Conservation (phyloP, 2,888 invertebrate species). For the Epsilonema sp. region DNA sequence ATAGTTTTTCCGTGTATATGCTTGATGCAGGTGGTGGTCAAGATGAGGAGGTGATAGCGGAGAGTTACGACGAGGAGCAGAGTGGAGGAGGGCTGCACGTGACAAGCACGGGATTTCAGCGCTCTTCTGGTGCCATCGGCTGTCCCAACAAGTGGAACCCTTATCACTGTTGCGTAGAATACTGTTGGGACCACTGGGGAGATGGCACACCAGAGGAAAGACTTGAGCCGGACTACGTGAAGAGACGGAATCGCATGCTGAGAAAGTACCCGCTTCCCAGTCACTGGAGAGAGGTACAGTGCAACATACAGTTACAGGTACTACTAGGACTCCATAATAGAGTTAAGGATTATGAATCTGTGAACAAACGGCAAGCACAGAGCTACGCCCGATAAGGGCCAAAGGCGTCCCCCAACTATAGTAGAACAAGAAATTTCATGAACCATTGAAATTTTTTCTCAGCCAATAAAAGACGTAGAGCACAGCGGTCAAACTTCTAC, state of each 20-base stretch:
- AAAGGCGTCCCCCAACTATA: no score
- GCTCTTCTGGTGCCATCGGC: conserved; percentile 33
- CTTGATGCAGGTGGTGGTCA: no score
- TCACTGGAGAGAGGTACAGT: conserved; percentile 79
- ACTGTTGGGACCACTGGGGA: conserved; percentile 71
- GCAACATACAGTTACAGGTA: no score
- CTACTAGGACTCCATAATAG: no score
- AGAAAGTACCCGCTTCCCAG: conserved; percentile 68
- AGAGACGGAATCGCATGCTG: conserved; percentile 52
- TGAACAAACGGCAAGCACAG: no score
- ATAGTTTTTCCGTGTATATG: no score
- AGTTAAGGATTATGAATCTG: no score
- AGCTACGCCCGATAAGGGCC: no score
- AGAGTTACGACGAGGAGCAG: conserved; percentile 57
- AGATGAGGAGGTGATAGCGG: conserved; percentile 76
- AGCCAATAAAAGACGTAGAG: no score
- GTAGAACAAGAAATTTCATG: no score
- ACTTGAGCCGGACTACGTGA: conserved; percentile 47
- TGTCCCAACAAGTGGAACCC: conserved; percentile 92
- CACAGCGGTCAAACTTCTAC: no score
- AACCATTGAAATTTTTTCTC: no score
- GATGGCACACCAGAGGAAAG: conserved; percentile 42
- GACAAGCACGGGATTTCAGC: background rate
- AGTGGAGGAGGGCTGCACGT: background rate
- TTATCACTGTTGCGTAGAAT: conserved; percentile 71